phyloP scores from a whole-genome alignment of 1,140 invertebrate genomes.

The Saxidomus purpurata region DNA sequence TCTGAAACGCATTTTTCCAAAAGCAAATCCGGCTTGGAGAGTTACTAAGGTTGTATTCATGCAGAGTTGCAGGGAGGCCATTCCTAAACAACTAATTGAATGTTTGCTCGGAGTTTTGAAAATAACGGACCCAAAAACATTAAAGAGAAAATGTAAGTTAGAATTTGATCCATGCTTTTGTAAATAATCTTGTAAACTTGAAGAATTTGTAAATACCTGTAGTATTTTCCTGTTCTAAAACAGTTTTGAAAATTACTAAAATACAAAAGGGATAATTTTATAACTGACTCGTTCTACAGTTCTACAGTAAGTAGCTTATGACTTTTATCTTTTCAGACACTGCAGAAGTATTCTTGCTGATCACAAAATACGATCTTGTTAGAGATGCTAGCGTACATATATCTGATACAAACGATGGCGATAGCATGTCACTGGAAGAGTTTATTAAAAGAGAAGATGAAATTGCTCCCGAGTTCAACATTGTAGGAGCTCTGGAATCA shows the following conservation, averaged over 20 bases:
- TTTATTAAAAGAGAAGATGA: not conserved
- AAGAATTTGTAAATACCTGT: no score
- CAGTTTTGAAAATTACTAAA: no score
- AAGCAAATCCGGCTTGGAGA: not conserved
- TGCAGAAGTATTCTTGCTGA: conserved; percentile 23
- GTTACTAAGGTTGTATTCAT: conserved; percentile 42
- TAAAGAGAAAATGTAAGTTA: conserved; percentile 15
- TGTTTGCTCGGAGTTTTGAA: not conserved
- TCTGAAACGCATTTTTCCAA: not conserved
- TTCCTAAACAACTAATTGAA: conserved; percentile 10
- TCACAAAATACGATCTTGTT: conserved; percentile 39
- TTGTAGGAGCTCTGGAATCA: not conserved
- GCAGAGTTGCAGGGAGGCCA: not conserved
- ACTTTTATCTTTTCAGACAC: not conserved
- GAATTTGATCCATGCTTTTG: no score
- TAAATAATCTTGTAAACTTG: no score
- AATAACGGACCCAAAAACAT: not conserved
- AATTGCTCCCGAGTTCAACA: conserved; percentile 19
- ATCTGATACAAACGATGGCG: not conserved
- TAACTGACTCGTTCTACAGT: no score
- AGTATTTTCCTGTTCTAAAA: no score
- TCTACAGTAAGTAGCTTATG: no score
- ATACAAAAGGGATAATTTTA: no score
- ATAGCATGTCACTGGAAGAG: not conserved
- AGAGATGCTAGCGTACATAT: not conserved